These are phyloP conservation scores for Phenacoccus solenopsis DNA, from an alignment of 1,140 invertebrate species.

Conservation along the genomic window DNA sequence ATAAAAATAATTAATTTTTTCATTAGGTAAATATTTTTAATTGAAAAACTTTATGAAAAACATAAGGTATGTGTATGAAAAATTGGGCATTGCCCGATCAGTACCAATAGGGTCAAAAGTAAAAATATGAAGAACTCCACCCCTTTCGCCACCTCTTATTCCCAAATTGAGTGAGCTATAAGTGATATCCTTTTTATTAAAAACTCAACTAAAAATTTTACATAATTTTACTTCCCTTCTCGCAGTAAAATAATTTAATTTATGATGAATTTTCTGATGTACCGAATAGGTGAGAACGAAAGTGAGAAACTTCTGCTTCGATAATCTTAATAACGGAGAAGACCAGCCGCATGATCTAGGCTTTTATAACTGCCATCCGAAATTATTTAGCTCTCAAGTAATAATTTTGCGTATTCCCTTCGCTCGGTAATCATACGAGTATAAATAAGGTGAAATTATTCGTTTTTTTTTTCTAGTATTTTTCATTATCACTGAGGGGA, in stretches of 20 bases:
- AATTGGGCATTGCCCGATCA: no score
- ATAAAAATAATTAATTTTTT: no score
- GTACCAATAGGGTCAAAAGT: no score
- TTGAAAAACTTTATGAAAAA: no score
- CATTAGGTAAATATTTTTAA: no score
- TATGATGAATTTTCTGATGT: slow-evolving; percentile 39
- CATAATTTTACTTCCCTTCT: background rate
- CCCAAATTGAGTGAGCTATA: no score
- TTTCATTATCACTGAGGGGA: slow-evolving; percentile 54
- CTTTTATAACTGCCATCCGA: slow-evolving; percentile 55
- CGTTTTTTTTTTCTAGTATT: slow-evolving; percentile 43
- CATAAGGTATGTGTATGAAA: no score
- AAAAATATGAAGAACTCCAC: no score
- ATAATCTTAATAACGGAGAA: slow-evolving; percentile 62
- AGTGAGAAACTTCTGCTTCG: slow-evolving; percentile 53
- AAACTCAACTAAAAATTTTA: no score
- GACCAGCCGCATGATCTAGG: slow-evolving; percentile 54
- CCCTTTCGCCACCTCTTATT: no score
- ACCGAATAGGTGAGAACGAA: slow-evolving; percentile 40
- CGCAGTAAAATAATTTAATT: slow-evolving; percentile 20
- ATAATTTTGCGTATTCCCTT: slow-evolving; percentile 36
- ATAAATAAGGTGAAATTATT: slow-evolving; percentile 27
- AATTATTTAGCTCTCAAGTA: slow-evolving; percentile 39
- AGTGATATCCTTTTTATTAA: no score
- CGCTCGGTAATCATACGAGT: no score